These are phyloP conservation scores for Seriola aureovittata DNA, from an alignment of 2,113 vertebrate genomes.

Conservation along the genomic window DNA sequence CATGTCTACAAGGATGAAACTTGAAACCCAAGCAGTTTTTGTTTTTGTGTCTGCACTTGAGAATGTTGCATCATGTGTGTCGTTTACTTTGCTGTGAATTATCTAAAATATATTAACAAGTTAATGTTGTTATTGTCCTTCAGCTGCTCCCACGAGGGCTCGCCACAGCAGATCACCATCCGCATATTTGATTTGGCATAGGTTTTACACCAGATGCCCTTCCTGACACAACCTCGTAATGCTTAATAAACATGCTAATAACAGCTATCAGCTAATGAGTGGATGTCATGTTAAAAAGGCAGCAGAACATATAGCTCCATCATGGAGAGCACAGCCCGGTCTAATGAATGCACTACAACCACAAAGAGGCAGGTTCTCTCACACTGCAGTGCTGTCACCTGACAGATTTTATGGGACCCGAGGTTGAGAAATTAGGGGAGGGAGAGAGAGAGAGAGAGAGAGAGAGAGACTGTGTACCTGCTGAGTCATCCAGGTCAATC, in stretches of 20 bases:
- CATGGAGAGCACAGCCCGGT: background rate
- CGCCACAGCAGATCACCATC: no score
- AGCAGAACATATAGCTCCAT: background rate
- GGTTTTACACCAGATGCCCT: no score
- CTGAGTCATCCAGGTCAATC: constrained; percentile 97
- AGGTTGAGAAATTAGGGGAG: background rate
- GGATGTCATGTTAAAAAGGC: background rate
- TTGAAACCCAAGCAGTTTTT: background rate
- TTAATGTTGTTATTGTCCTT: background rate
- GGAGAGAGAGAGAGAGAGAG: background rate
- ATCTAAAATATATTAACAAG: background rate
- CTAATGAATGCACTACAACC: background rate
- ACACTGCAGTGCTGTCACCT: background rate
- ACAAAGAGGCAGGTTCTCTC: background rate
- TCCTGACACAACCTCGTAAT: background rate
- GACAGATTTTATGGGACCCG: constrained; percentile 5
- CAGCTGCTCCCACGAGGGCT: no score
- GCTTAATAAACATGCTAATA: background rate
- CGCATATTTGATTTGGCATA: no score
- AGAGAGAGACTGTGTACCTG: constrained; percentile 83
- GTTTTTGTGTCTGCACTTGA: background rate
- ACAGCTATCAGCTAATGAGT: background rate
- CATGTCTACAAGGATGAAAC: background rate
- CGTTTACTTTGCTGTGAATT: background rate
- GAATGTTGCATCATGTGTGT: background rate